Evolutionary conservation across 2,888 invertebrate species (phyloP), one percentile per base, ranked within the genome.

Genomic region (Drosophila differens): DNA sequence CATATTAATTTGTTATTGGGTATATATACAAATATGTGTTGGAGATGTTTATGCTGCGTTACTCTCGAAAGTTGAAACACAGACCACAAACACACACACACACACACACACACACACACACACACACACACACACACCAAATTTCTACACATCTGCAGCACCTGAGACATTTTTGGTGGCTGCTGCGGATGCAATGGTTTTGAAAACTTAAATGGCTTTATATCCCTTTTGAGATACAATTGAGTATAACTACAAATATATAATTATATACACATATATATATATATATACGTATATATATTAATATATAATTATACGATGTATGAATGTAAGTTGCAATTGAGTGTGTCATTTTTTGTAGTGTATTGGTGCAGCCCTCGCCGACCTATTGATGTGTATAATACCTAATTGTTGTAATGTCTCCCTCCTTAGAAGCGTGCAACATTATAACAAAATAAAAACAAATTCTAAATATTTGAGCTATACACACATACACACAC

Each of bases 211-310:
- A 80, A 87, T 87, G 90, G 89, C 90, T 87, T 90, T 90, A 90
- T 87, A 90, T 87, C 89, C 89, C 87, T 87, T 90, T 87, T 87
- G 90, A 87, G 90, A 87, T 87, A 90, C 86, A 89, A 83, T 81
- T 85, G 75, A 79, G 71, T 80, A 74, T 74, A 79, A 80, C 70
- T 76, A 79, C 61, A 73, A 67, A 58, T 58, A 74, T 52, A 67
- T 44, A 58, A 28, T 68, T 35, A 63, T 32, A 68, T 44, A 74
- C 32, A 39, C 54, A 58, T 60, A 68, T 35, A 63, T 32, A 68
- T 44, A 74, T 35, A 39, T 58, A 58, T 60, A 68, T 44, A 74
- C 32, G 35, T 58, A 58, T 60, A 71, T 60, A 30, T 33, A 63
- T 64, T 75, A 41, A 74, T 67, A 75, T 70, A 76, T 37, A 76